Percentiles rank a stretch among this genome's conserved stretches.
Conservation (phyloP, 2,888 invertebrate species). For the Pammene aurita region DNA sequence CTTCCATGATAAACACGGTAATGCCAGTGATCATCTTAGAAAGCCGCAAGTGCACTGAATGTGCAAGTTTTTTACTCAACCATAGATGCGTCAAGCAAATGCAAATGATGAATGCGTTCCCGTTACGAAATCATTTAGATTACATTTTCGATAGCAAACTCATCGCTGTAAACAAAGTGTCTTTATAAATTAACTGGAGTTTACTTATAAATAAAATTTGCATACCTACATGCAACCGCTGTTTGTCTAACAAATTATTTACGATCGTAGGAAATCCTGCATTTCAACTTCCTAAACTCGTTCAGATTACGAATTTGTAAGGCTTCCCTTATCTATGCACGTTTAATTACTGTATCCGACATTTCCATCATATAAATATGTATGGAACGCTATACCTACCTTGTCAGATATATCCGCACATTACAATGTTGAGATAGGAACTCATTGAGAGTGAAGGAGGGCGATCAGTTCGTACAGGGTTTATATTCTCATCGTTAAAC, state of each 20-base stretch:
- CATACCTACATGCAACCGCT: constrained; percentile 14
- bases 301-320: constrained; percentile 23
- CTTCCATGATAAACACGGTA: constrained; percentile 54
- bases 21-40: constrained; percentile 54
- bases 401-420: constrained; percentile 54
- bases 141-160: constrained; percentile 7
- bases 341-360: constrained; percentile 36
- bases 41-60: constrained; percentile 47
- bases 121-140: constrained; percentile 46
- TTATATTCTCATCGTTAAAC: neutral
- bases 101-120: constrained; percentile 51
- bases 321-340: constrained; percentile 31
- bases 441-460: constrained; percentile 67
- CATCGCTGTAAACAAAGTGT: constrained; percentile 6
- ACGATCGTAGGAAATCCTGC: constrained; percentile 37
- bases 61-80: constrained; percentile 50
- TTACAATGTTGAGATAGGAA: constrained; percentile 61
- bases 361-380: constrained; percentile 25
- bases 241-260: constrained; percentile 20
- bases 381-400: constrained; percentile 41
- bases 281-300: constrained; percentile 36
- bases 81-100: constrained; percentile 46
- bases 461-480: constrained; percentile 43
- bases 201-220: constrained; percentile 7
- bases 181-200: neutral